Evolutionary conservation across 1,140 invertebrate species (phyloP).

Genomic region (Heliconius eleuchia): DNA sequence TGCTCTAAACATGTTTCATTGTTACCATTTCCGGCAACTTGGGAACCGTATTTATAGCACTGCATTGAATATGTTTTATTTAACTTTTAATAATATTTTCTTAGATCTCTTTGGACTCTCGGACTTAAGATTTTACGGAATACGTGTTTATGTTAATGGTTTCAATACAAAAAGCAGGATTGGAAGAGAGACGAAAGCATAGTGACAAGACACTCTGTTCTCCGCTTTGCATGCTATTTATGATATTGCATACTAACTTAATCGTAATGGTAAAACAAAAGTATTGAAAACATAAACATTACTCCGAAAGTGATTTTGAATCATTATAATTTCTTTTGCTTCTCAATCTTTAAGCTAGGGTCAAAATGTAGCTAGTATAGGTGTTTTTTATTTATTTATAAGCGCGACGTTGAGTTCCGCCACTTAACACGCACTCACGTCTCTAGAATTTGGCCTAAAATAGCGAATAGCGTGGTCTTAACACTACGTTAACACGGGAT

Average conservation of each 20-base stretch:
- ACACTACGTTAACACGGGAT: neutral
- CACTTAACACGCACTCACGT: neutral
- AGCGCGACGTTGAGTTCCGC: neutral
- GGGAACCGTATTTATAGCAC: slow-evolving; percentile 28
- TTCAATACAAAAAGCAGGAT: too few species aligned
- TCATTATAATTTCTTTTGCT: too few species aligned
- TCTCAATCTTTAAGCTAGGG: too few species aligned
- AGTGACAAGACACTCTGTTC: too few species aligned
- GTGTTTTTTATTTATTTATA: too few species aligned
- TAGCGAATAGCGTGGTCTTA: neutral
- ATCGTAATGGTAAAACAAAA: too few species aligned
- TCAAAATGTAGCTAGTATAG: too few species aligned
- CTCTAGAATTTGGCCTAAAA: neutral
- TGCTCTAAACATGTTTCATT: slow-evolving; percentile 34
- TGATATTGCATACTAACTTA: too few species aligned
- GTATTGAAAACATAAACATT: too few species aligned
- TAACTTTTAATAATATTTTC: slow-evolving; percentile 17
- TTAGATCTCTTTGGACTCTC: neutral
- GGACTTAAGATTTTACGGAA: neutral
- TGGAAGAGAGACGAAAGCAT: too few species aligned
- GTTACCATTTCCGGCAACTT: slow-evolving; percentile 29
- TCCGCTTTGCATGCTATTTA: too few species aligned
- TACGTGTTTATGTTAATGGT: neutral
- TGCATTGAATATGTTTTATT: slow-evolving; percentile 18
- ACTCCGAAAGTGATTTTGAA: too few species aligned